Base-by-base conservation (phyloP, 1,140 invertebrate species). In the Drosophila pseudoobscura region DNA sequence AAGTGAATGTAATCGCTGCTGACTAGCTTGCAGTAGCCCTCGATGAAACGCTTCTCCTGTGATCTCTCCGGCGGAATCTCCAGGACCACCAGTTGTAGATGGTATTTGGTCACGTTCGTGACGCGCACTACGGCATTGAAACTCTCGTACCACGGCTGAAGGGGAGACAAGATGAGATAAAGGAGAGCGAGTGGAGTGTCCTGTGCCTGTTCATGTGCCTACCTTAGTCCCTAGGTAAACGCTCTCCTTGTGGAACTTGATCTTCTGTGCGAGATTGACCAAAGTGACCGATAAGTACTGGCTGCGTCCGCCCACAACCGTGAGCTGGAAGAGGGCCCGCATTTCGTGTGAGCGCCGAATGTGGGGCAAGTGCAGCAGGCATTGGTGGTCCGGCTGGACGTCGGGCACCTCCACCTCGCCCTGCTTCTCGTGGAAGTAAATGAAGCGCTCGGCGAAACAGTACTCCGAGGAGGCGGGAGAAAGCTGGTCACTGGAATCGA, bases 91-190 rank as follows among this genome's bases (percentile, higher is more conserved):
- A 87, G 24, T 0, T 63, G 49, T 3, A 88, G 50, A 0, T 63
- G 66, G 45, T 88, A 91, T 24, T 79, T 66, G 2, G 85, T 91
- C 7, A 84, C 46, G 54, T 91, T 91, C 8, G 51, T 15, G 1
- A 88, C 53, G 0, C 63, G 51, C 2, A 82, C 22, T 6, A 57
- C 39, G 2, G 59, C 17, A 0, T 59, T 65, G 13, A 65, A 91
- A 0, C 44, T 35, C 50, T 91, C 89, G 52, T 91, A 91, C 89
- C 89, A 91, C 13, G 89, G 89, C 89, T 91, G 50, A 3, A 50
- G 24, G 26, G n/a, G 39, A 55, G 17, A 2, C 35, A 7, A 35
- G 17, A 58, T 43, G 29, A 20, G 17, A 22, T 17, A 17, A 22
- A 29, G 6, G 5, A 58, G 6, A 15, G 2, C 1, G 20, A 50